Conservation (phyloP, 2,113 vertebrate species). For the Aramus guarauna region DNA sequence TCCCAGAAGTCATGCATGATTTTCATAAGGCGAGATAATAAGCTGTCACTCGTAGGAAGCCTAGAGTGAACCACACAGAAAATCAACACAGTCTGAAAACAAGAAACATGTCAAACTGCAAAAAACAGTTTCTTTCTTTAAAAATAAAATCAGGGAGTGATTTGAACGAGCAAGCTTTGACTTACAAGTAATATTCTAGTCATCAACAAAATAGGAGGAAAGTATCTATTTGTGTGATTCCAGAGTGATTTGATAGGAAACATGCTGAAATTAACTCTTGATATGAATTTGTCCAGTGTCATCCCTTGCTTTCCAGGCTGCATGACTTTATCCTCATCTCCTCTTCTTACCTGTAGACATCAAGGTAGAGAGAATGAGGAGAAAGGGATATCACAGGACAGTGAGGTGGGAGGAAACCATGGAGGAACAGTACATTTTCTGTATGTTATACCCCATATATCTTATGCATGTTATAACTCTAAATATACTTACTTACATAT, state of each 20-base stretch:
- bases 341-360: not conserved
- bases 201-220: not conserved
- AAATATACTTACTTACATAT: not conserved
- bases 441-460: not conserved
- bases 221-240: not conserved
- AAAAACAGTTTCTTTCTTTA: not conserved
- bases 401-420: not conserved
- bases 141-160: not conserved
- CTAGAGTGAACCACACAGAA: conserved; percentile 5
- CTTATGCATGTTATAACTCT: not conserved
- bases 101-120: not conserved
- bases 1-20: not conserved
- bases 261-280: not conserved
- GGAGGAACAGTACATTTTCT: not conserved
- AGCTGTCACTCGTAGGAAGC: not conserved
- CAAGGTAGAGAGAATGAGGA: not conserved
- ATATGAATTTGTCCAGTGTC: not conserved
- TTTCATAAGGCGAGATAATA: conserved; percentile 1
- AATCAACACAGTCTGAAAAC: not conserved
- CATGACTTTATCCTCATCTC: not conserved
- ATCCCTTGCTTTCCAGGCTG: not conserved
- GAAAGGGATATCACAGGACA: not conserved
- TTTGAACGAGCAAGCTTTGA: not conserved
- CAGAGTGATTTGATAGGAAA: not conserved
- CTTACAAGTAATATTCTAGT: not conserved